Base-by-base conservation (phyloP, 2,797 vertebrate species). In the Lagocephalus sceleratus region DNA sequence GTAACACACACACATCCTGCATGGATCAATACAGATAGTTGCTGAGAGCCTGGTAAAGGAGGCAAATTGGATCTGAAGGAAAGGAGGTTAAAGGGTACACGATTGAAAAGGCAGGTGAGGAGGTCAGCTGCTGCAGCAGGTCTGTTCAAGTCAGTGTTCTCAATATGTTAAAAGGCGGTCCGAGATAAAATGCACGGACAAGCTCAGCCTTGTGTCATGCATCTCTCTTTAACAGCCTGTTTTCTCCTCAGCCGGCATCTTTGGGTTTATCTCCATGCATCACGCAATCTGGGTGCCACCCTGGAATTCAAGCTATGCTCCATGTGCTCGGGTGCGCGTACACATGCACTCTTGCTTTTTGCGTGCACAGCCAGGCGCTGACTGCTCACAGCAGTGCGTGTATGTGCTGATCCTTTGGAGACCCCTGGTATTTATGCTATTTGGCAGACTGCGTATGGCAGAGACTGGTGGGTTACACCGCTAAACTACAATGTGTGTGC, bases 241-340 rank as follows among this genome's bases (percentile, higher is more conserved):
- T 54, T 40, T 22, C 55, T 60, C 19, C 54, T 50, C 44, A 47
- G 63, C 57, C 61, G 85, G 79, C 87, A 87, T 86, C 85, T 85
- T 79, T 78, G 67, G 75, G 52, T 65, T 74, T 62, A 74, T 59
- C 52, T 60, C 22, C 29, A 54, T 63, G 65, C 81, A 84, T 87
- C 85, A 74, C 70, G 80, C 76, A 62, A 75, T 73, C 63, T 17
- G 75, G 68, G 69, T 88, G 83, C 87, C 67, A 75, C 14, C 44
- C 71, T 83, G 84, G 88, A 90, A 91, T 91, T 73, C 58, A 52
- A 85, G 81, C 74, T 75, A 89, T 91, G 88, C 87, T 83, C 76
- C 58, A n/a, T 21, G 40, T 54, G 22, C 43, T 38, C 21, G 56
- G 55, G 40, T 55, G 60, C 49, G 2, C 42, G 22, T 51, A 50